Evolutionary conservation across 2,888 invertebrate species (phyloP), one percentile per base, ranked within the genome.

Genomic region (Dynastes hyllus): DNA sequence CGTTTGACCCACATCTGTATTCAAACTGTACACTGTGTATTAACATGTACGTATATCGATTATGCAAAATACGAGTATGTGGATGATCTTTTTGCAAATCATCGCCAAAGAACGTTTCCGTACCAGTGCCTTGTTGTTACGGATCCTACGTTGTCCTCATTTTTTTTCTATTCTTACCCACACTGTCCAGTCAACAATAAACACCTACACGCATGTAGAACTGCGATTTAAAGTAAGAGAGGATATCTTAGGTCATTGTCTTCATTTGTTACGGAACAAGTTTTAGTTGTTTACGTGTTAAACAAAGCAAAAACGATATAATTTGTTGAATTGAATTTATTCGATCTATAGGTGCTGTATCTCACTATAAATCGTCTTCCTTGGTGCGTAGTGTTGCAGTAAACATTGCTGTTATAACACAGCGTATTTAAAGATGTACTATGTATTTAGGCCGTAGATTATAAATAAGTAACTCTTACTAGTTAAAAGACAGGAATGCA

Each of bases 111-210:
- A 29, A 8, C 16, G 29, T 29, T 11, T 61, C 61, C 11, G 61
- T 61, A 27, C 27, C 61, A 61, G 27, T 11, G 27, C 11, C 11
- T 29, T 61, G 29, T 61, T 61, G 61, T 61, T 61, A 61, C 61
- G 29, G 61, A 29, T 11, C 29, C 66, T 45, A 67, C 67, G 40
- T 22, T 67, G 67, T n/a, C 67, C 67, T 45, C 45, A 45, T 67
- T 67, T 67, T 67, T 67, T 32, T 65, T 32, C 29, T 67, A 67
- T 67, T 40, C 45, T 67, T 67, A 67, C 67, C 67, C 67, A 67
- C 67, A 67, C 45, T 67, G 67, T 40, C 45, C 37, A 40, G 16
- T 22, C 22, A 45, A 67, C 67, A 67, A 67, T 67, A 67, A 67
- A 67, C 67, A 16, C 67, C 67, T 45, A 67, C 67, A 45, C 8